Base-by-base conservation (phyloP, 2,113 vertebrate genomes). In the Prionailurus bengalensis region DNA sequence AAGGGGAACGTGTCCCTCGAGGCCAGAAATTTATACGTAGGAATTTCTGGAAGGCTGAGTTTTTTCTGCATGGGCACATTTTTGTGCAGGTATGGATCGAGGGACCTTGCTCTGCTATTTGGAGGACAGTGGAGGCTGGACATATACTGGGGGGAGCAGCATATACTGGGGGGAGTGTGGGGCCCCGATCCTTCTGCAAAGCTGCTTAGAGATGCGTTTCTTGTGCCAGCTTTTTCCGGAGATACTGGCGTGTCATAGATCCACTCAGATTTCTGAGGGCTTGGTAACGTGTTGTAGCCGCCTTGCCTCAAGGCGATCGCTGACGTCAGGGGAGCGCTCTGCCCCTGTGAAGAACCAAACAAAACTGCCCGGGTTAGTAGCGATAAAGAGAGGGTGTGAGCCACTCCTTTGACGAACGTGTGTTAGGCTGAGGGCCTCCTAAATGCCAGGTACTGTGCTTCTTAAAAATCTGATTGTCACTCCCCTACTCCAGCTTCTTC, bases 211-310 rank as follows among this genome's bases (percentile, higher is more conserved):
- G 95, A 23, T 0, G 7, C 17, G 0, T 95, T 58, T 42, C 97
- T 98, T 45, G 90, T 42, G 4, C 80, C n/a, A 39, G 96, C 83
- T 96, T 99, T 98, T 85, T 99, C 98, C 0, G 98, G 98, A 71
- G 98, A 97, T 4, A 98, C 96, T 0, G 99, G 99, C 0, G 99
- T 98, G 66, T 99, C 99, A 11, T 99, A 99, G 97, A 99, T 99
- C 99, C 99, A 99, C 23, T 99, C 99, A 7, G 99, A 98, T 58
- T 99, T 99, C 3, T 79, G 97, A n/a, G 98, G 99, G 36, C 68
- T 99, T 21, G 99, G 99, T 42, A 99, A 85, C 0, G 99, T 99
- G 33, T 91, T 99, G 98, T 95, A 99, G 55, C 74, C 66, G 7
- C 33, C 61, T 58, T 85, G 99, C 68, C 97, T 97, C 12, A 94